A percentile compares a stretch with the other conserved stretches of the same genome.
phyloP scores from a whole-genome alignment of 2,113 vertebrate genomes.

The Polyodon spathula region DNA sequence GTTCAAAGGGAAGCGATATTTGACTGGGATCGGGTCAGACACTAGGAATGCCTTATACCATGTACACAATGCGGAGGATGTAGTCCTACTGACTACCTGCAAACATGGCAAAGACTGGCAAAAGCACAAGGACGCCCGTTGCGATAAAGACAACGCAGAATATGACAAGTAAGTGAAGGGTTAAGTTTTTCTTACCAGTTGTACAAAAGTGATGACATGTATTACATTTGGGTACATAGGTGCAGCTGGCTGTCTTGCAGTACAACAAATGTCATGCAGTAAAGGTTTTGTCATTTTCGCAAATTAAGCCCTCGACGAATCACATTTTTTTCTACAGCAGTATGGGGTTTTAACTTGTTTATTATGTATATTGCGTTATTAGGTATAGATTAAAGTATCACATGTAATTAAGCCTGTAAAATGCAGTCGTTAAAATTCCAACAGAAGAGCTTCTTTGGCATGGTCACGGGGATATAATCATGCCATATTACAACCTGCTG shows the following conservation, averaged over 20 bases:
- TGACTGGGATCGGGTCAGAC: constrained; percentile 98
- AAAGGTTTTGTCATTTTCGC: too few relatives aligned
- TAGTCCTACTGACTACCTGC: constrained; percentile 96
- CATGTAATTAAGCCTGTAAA: not conserved
- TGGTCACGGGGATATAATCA: not conserved
- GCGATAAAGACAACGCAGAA: constrained; percentile 92
- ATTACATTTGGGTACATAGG: too few relatives aligned
- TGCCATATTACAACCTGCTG: constrained; percentile 2
- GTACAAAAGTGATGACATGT: too few relatives aligned
- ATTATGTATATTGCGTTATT: too few relatives aligned
- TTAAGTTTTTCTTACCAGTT: too few relatives aligned
- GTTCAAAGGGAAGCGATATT: constrained; percentile 97
- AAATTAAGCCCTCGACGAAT: too few relatives aligned
- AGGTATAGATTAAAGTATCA: not conserved
- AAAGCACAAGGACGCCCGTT: constrained; percentile 97
- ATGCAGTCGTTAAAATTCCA: not conserved
- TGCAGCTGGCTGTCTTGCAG: too few relatives aligned
- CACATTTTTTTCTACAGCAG: too few relatives aligned
- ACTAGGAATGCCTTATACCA: constrained; percentile 98
- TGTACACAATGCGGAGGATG: constrained; percentile 94
- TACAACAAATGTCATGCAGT: too few relatives aligned
- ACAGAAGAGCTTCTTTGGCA: not conserved
- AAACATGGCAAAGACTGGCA: constrained; percentile 99
- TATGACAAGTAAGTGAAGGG: constrained; percentile 86
- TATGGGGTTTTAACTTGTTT: too few relatives aligned